phyloP scores from a whole-genome alignment of 2,888 invertebrate genomes.

The Ferrisia virgata region DNA sequence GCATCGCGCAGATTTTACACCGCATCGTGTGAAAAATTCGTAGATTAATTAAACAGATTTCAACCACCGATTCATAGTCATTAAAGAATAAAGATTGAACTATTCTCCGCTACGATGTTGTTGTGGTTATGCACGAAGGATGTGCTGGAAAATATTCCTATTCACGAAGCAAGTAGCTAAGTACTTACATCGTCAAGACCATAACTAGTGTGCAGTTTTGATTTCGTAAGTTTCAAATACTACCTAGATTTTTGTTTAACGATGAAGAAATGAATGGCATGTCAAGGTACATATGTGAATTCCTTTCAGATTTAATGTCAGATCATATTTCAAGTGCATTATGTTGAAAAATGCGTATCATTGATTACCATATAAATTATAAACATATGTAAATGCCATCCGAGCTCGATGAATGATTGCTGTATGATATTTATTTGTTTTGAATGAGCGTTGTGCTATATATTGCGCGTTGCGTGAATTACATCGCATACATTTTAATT shows the following conservation, averaged over 20 bases:
- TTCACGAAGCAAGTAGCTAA: background rate
- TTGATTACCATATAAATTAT: slow-evolving; percentile 8
- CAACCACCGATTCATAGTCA: background rate
- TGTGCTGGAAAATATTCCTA: background rate
- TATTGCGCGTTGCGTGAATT: background rate
- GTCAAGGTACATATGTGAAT: background rate
- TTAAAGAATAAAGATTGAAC: too few relatives aligned
- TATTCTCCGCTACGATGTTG: background rate
- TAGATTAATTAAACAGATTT: background rate
- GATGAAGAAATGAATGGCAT: background rate
- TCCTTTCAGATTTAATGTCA: slow-evolving; percentile 8
- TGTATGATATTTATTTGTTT: background rate
- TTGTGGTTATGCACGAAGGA: background rate
- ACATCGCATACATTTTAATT: background rate
- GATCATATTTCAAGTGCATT: slow-evolving; percentile 1
- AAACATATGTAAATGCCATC: background rate
- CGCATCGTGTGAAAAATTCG: background rate
- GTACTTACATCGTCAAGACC: background rate
- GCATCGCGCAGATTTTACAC: background rate
- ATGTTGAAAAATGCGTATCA: background rate
- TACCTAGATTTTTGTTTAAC: background rate
- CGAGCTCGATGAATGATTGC: background rate
- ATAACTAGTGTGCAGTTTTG: background rate
- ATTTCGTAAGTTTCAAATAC: background rate
- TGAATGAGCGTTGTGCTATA: background rate